These are phyloP conservation scores for Sialia sialis DNA, from an alignment of 2,113 vertebrate genomes.

Conservation along the genomic window DNA sequence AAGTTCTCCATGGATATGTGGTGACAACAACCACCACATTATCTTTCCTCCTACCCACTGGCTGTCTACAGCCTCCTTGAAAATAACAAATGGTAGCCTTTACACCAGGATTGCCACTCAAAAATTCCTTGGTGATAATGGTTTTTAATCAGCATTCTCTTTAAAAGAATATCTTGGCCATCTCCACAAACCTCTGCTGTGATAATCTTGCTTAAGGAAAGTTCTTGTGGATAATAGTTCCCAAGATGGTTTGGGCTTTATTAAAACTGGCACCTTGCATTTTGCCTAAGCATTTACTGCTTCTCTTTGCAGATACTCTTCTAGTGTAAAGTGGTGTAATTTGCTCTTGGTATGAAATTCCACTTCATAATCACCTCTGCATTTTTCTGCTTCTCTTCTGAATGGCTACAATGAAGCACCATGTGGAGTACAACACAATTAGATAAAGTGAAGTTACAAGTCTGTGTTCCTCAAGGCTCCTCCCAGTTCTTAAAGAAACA, in stretches of 20 bases:
- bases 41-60: not conserved
- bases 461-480: not conserved
- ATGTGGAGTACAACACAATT: not conserved
- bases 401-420: not conserved
- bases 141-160: not conserved
- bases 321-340: constrained; percentile 32
- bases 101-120: not conserved
- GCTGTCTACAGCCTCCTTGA: not conserved
- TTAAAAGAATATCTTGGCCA: not conserved
- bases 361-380: constrained; percentile 22
- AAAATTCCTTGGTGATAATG: not conserved
- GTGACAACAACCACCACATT: not conserved
- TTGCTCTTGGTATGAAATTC: constrained; percentile 37
- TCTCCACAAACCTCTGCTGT: not conserved
- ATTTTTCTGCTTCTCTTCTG: constrained; percentile 6
- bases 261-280: not conserved
- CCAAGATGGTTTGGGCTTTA: not conserved
- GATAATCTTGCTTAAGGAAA: not conserved
- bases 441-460: not conserved
- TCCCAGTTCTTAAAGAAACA: not conserved
- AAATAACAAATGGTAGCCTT: not conserved
- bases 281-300: not conserved
- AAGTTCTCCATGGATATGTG: rapidly evolving
- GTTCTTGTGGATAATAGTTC: not conserved
- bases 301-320: constrained; percentile 26